These are phyloP conservation scores for Cataglyphis altisquamis DNA, from an alignment of 2,888 invertebrate genomes.

Conservation along the genomic window DNA sequence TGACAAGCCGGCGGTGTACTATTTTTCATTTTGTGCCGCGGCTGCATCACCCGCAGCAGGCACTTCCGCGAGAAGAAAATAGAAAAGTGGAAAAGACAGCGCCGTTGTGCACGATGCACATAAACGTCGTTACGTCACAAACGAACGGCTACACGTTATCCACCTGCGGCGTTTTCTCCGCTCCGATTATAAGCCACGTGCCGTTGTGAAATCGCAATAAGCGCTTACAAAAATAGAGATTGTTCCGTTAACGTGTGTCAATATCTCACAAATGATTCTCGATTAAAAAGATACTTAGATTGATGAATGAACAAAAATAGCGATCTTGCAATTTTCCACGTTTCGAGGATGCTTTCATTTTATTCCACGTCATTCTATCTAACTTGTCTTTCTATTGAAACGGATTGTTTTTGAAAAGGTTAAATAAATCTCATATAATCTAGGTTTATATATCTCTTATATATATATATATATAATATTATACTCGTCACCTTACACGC, in stretches of 20 bases:
- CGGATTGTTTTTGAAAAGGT: conserved; percentile 39
- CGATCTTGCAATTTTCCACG: conserved; percentile 13
- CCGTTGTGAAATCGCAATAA: conserved; percentile 36
- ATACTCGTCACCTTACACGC: conserved; percentile 29
- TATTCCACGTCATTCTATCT: not conserved
- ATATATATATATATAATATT: not conserved
- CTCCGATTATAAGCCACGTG: conserved; percentile 58
- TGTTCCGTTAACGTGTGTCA: not conserved
- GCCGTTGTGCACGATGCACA: conserved; percentile 42
- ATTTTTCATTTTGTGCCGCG: conserved; percentile 59
- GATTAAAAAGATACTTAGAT: not conserved
- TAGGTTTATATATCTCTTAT: conserved; percentile 8
- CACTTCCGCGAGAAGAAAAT: conserved; percentile 79
- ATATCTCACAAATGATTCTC: conserved; percentile 6
- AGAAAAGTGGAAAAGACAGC: conserved; percentile 87
- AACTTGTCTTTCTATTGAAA: conserved; percentile 11
- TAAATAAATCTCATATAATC: conserved; percentile 42
- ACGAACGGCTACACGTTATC: conserved; percentile 48
- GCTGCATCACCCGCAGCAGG: conserved; percentile 62
- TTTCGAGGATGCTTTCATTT: conserved; percentile 13
- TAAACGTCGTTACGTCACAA: conserved; percentile 64
- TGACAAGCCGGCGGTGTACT: conserved; percentile 36
- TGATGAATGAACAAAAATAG: not conserved
- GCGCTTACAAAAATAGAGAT: conserved; percentile 20
- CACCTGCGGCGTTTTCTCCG: conserved; percentile 64